A percentile compares a stretch with the other conserved stretches of the same genome.
phyloP scores from a whole-genome alignment of 2,113 vertebrate genomes.

The Apodemus speciosus region DNA sequence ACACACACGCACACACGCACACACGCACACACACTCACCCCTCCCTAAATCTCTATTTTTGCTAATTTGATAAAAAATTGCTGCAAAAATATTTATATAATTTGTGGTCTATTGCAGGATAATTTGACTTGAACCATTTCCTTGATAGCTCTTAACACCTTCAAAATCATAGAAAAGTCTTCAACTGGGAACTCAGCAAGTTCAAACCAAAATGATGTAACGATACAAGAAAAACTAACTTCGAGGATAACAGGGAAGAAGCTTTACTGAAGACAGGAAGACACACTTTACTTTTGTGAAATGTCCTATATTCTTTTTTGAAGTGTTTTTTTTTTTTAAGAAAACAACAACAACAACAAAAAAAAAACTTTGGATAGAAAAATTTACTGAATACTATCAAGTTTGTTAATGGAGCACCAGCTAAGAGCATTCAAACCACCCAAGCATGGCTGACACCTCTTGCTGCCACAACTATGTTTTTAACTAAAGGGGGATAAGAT shows the following conservation, averaged over 20 bases:
- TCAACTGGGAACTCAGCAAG: not conserved
- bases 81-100: not conserved
- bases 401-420: not conserved
- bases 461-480: not conserved
- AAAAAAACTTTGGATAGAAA: not conserved
- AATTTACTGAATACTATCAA: not conserved
- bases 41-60: not conserved
- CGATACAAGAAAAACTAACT: not conserved
- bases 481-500: not conserved
- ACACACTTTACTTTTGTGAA: not conserved
- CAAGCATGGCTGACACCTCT: not conserved
- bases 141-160: not conserved
- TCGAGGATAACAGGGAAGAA: not conserved
- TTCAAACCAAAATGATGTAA: not conserved
- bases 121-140: not conserved
- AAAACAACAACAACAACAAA: no score
- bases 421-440: not conserved
- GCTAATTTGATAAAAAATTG: not conserved
- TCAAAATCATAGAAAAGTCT: no score
- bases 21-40: not conserved
- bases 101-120: not conserved
- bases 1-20: not conserved
- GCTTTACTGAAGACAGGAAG: not conserved
- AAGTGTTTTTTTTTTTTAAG: not conserved
- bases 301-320: not conserved